Evolutionary conservation across 2,113 vertebrate species (phyloP).

Genomic region (Genyomyrus donnyi): DNA sequence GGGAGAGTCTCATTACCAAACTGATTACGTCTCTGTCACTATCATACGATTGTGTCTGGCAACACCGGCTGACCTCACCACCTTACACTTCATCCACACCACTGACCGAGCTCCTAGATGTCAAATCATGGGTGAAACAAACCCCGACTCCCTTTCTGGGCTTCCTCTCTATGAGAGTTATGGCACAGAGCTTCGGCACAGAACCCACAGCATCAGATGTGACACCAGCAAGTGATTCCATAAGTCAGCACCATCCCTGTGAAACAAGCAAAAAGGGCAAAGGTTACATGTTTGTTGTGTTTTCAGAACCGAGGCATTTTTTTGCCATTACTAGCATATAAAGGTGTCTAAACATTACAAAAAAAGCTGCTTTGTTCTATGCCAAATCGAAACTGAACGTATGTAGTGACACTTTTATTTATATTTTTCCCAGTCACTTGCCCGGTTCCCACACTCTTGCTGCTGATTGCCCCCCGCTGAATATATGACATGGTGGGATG

Average conservation of each 20-base stretch:
- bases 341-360: not conserved
- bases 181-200: not conserved
- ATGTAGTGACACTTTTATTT: constrained; percentile 40
- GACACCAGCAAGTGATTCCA: not conserved
- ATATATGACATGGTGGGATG: not conserved
- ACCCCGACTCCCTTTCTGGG: not conserved
- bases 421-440: constrained; percentile 37
- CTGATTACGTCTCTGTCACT: constrained; percentile 21
- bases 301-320: not conserved
- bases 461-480: not conserved
- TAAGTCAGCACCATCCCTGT: not conserved
- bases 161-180: not conserved
- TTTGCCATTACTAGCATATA: not conserved
- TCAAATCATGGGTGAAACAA: not conserved
- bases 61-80: not conserved
- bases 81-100: not conserved
- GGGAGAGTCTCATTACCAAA: constrained; percentile 35
- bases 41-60: constrained; percentile 26
- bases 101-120: not conserved
- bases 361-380: not conserved
- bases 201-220: not conserved
- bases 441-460: not conserved
- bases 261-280: not conserved
- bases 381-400: constrained; percentile 24
- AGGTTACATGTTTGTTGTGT: not conserved